phyloP scores from a whole-genome alignment of 2,888 invertebrate species.

The Oithona nana region DNA sequence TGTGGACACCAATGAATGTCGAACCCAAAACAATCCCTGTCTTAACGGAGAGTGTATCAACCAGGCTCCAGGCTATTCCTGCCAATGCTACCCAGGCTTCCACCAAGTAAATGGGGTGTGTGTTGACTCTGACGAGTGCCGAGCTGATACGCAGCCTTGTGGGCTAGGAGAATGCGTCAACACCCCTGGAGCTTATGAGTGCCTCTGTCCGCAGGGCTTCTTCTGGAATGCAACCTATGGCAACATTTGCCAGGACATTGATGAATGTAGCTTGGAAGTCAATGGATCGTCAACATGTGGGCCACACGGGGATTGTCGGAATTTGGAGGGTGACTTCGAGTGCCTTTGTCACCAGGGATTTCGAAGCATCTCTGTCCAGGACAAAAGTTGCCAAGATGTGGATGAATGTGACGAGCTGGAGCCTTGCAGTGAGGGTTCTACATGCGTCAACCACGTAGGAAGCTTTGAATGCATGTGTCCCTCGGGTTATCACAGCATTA shows the following conservation, averaged over 20 bases:
- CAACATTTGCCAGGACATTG: slow-evolving; percentile 51
- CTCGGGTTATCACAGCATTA: not conserved
- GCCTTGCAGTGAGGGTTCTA: slow-evolving; percentile 38
- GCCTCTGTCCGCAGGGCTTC: slow-evolving; percentile 58
- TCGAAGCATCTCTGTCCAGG: slow-evolving; percentile 9
- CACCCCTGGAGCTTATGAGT: not conserved
- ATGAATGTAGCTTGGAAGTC: slow-evolving; percentile 50
- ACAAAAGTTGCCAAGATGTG: no score
- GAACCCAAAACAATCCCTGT: not conserved
- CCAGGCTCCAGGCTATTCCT: not conserved
- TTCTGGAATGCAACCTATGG: slow-evolving; percentile 27
- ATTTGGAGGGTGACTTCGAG: slow-evolving; percentile 27
- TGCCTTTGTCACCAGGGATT: slow-evolving; percentile 26
- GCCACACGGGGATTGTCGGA: slow-evolving; percentile 28
- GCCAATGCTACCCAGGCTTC: not conserved
- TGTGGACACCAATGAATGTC: slow-evolving; percentile 20
- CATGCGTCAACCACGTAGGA: slow-evolving; percentile 48
- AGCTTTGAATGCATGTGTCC: slow-evolving; percentile 37
- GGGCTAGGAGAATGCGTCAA: not conserved
- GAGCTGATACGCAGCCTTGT: not conserved
- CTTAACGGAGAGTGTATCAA: not conserved
- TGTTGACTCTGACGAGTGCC: not conserved
- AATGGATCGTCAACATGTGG: no score
- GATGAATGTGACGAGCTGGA: slow-evolving; percentile 25
- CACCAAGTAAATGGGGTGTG: not conserved